Percentiles rank a stretch among this genome's conserved stretches.
Evolutionary conservation across 2,888 invertebrate species (phyloP).

Genomic region (Ichneumon xanthorius): DNA sequence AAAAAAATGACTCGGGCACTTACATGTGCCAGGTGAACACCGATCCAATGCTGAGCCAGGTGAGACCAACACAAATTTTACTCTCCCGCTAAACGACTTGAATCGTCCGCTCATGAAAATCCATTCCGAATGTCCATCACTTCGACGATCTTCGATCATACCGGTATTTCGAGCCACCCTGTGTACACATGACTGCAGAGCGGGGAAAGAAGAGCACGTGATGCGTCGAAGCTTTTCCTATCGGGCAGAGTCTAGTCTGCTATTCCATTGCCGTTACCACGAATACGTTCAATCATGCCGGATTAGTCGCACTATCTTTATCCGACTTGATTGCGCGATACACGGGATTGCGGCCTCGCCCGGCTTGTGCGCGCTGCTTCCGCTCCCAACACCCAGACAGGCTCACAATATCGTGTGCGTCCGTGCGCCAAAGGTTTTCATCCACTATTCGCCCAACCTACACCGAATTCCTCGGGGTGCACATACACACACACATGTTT

Average conservation of each 20-base stretch:
- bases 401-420: constrained; percentile 32
- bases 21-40: constrained; percentile 98
- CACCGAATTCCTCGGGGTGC: constrained; percentile 50
- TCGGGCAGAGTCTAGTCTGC: constrained; percentile 9
- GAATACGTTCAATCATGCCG: constrained; percentile 68
- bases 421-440: constrained; percentile 30
- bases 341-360: constrained; percentile 54
- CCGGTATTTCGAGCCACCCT: not conserved
- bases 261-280: constrained; percentile 32
- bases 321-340: constrained; percentile 67
- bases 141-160: not conserved
- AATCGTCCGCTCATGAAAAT: not conserved
- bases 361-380: constrained; percentile 16
- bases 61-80: constrained; percentile 83
- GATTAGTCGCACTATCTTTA: constrained; percentile 65
- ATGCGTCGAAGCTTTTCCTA: constrained; percentile 5
- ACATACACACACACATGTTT: not conserved
- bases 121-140: not conserved
- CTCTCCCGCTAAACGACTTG: not conserved
- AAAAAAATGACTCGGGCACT: constrained; percentile 95
- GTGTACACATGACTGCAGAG: not conserved
- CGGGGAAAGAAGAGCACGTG: not conserved
- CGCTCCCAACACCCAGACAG: not conserved
- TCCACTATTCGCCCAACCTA: constrained; percentile 44
- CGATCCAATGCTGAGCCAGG: constrained; percentile 95